Evolutionary conservation across 2,113 vertebrate genomes (phyloP), one percentile per base, ranked within the genome.

Genomic region (Sander lucioperca): DNA sequence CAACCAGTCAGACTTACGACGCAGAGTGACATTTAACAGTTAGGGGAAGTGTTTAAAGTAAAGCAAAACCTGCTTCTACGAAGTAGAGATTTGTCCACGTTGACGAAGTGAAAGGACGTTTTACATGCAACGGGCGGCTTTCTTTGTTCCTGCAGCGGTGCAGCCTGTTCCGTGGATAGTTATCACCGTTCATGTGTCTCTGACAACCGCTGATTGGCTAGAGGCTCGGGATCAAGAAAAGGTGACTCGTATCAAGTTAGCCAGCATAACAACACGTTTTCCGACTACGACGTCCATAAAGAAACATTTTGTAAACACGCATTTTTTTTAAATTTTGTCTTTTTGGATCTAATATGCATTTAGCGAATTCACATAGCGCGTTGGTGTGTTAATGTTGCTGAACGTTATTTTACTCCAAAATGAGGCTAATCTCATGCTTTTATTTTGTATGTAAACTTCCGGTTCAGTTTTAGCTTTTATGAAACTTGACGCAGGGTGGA

Each of bases 171-270:
- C 51, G 76, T 75, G 84, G 79, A 88, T 63, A 78, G 27, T 87
- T 71, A 79, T 79, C 90, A 36, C 87, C 79, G 82, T 83, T 91
- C 89, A 16, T 87, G 93, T 77, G 87, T 91, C 77, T 75, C 84
- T 19, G 88, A 73, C 83, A 65, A 81, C 77, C 88, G 84, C 94
- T 94, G 92, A 94, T 94, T 94, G 94, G 94, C 89, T 91, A 89
- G 16, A 68, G 72, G 57, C 6, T 75, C 81, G 88, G 93, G 89
- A 93, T 91, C 88, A 89, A 65, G 70, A 30, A 86, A 89, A 94
- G 92, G 93, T 94, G 92, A 94, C 77, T 25, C 27, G 1, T 4
- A 84, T 88, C 48, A 88, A 89, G 77, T 1, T 50, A 1, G 1
- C 8, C 5, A 10, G 0, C 36, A 15, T 12, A 5, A 25, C 14